Conservation (phyloP, 2,797 vertebrate species). For the Xerus rutilus region DNA sequence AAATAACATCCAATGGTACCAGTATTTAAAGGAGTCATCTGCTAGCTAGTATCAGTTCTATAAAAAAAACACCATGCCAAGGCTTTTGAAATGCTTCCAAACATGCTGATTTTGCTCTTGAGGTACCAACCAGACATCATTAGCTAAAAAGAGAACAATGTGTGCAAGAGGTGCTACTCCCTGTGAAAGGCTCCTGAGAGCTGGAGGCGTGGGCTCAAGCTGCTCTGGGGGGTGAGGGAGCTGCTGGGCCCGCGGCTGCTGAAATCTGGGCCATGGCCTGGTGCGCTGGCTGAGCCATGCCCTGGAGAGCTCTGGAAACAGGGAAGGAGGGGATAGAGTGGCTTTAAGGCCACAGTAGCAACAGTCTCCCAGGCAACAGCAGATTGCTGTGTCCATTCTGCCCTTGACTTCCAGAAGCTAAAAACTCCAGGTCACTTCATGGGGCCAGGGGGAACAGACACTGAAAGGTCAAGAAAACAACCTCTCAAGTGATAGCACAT, state of each 20-base stretch:
- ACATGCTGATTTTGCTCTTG: not conserved
- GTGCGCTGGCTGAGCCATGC: not conserved
- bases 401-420: conserved; percentile 3
- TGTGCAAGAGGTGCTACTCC: not conserved
- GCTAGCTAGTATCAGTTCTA: not conserved
- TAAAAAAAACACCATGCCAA: not conserved
- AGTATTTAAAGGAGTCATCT: not conserved
- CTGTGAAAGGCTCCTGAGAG: not conserved
- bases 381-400: not conserved
- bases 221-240: accelerated
- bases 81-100: not conserved
- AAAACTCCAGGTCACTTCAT: not conserved
- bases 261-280: not conserved
- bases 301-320: not conserved
- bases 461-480: not conserved
- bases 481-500: not conserved
- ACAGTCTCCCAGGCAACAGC: not conserved
- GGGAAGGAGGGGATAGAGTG: not conserved
- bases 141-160: not conserved
- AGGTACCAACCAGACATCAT: not conserved
- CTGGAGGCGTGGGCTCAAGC: accelerated
- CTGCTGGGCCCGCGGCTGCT: accelerated
- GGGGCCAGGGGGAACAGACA: not conserved
- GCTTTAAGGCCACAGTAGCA: not conserved
- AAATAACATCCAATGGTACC: not conserved